phyloP scores from a whole-genome alignment of 2,113 vertebrate genomes.

The Glareola pratincola region DNA sequence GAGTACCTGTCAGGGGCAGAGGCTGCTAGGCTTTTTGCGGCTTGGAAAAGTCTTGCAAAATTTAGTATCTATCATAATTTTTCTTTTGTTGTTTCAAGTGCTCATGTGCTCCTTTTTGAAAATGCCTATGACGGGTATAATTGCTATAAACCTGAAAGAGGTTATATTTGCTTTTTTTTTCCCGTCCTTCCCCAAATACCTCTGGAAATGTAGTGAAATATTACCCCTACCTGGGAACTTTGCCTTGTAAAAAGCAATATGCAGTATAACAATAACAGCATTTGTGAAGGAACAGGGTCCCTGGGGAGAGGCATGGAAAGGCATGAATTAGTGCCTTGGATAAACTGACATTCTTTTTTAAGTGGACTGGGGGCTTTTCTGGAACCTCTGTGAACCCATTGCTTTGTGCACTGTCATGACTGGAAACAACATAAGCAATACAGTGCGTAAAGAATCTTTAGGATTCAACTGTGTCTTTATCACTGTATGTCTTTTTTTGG shows the following conservation, averaged over 20 bases:
- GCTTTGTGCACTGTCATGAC: background rate
- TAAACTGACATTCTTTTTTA: background rate
- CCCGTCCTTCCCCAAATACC: background rate
- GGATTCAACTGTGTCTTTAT: background rate
- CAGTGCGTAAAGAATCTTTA: background rate
- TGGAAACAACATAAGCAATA: background rate
- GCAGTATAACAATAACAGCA: background rate
- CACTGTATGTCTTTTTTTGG: background rate
- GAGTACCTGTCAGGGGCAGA: background rate
- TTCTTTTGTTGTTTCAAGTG: background rate
- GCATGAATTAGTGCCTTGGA: background rate
- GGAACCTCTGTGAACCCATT: background rate
- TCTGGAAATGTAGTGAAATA: background rate
- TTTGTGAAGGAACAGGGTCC: background rate
- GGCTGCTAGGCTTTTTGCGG: background rate
- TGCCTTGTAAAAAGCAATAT: background rate
- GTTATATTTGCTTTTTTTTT: background rate
- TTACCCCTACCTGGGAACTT: background rate
- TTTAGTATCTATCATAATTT: background rate
- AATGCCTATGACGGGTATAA: background rate
- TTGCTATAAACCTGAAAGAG: background rate
- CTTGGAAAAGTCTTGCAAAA: background rate
- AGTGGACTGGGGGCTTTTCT: background rate
- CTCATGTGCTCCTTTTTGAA: background rate
- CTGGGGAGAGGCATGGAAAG: background rate